Percentiles rank a stretch among this genome's conserved stretches.
Evolutionary conservation across 2,888 invertebrate genomes (phyloP).

Genomic region (Mythimna lalbum): DNA sequence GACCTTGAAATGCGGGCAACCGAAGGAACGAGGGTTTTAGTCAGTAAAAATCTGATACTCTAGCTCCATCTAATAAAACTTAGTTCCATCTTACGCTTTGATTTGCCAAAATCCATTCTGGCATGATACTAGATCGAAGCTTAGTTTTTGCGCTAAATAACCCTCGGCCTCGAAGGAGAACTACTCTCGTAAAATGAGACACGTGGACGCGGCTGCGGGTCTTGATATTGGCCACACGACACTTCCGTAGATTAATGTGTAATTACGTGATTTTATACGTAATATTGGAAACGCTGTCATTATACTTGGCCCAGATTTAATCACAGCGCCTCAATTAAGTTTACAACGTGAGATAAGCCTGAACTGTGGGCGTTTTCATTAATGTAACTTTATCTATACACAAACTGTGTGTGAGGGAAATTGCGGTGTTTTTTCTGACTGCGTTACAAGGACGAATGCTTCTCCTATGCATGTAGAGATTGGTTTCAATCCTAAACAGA

Average conservation of each 20-base stretch:
- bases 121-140: too few species aligned
- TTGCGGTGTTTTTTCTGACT: slow-evolving; percentile 9
- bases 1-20: too few species aligned
- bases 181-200: neutral
- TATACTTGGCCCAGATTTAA: slow-evolving; percentile 39
- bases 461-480: neutral
- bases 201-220: neutral
- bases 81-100: too few species aligned
- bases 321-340: slow-evolving; percentile 23
- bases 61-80: too few species aligned
- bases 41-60: too few species aligned
- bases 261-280: slow-evolving; percentile 1
- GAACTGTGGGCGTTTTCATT: slow-evolving; percentile 21
- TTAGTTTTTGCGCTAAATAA: too few species aligned
- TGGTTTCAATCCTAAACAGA: neutral
- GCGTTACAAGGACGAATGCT: neutral
- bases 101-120: too few species aligned
- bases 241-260: slow-evolving; percentile 1
- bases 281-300: slow-evolving; percentile 1
- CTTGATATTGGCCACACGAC: neutral
- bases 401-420: neutral
- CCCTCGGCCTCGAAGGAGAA: neutral
- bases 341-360: slow-evolving; percentile 37
- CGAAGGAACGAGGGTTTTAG: too few species aligned
- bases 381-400: slow-evolving; percentile 8